Evolutionary conservation across 2,113 vertebrate species (phyloP), one percentile per base, ranked within the genome.

Genomic region (Orientallactaga bullata): DNA sequence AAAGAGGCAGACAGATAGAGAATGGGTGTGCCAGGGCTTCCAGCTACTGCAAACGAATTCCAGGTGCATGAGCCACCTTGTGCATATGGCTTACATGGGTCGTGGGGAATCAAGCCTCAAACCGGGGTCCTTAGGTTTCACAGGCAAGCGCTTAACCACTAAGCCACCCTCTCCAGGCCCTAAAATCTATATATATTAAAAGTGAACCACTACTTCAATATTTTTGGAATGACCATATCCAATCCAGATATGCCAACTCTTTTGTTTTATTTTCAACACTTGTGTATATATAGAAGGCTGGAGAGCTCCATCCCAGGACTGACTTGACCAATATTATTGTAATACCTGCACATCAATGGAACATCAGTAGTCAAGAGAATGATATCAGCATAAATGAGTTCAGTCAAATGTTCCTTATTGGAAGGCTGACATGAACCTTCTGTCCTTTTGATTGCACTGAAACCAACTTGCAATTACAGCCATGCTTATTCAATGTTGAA

Each of bases 221-320:
- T 65, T 35, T 85, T 85, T 66, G 37, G 12, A 63, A 71, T 20
- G 69, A 11, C 35, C 66, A 90, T 66, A 90, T 76, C 51, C 55
- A 88, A 11, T 90, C 39, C 42, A 66, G 37, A 83, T 37, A 90
- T 28, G 68, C 26, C 68, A 76, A 80, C 21, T 15, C 66, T 15
- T 82, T 94, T 28, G 23, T 61, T 71, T 78, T 42, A 66, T 91
- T 91, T 94, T 80, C 73, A 80, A 55, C 51, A 58, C n/a, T 82
- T 63, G 11, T 0, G 17, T 23, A 13, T 78, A 15, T 55, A 55
- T 28, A 77, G 74, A 79, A 63, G n/a, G 10, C 26, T 30, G 35
- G 81, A 35, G 35, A 37, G 35, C 21, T 74, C 11, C 61, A 60
- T 63, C 15, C 51, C 68, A 18, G 72, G 26, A 16, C 68, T 76